A percentile compares a stretch with the other conserved stretches of the same genome.
These are phyloP conservation scores for Campopleginae sp. DNA, from an alignment of 2,888 invertebrate species.

Conservation along the genomic window DNA sequence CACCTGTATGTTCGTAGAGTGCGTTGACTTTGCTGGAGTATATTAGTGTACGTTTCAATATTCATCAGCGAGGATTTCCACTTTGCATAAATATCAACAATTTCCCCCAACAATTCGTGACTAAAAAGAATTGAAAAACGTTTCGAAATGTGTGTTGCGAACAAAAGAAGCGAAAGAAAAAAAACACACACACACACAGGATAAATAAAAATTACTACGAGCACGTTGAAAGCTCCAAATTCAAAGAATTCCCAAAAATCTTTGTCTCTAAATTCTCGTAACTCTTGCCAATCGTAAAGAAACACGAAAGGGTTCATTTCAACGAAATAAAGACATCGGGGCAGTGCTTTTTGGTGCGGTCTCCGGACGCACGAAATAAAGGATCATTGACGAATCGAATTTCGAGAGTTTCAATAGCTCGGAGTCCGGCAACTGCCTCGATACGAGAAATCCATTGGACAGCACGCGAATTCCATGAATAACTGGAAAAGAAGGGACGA, in stretches of 20 bases:
- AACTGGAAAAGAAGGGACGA: slow-evolving; percentile 58
- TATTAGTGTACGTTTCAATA: slow-evolving; percentile 6
- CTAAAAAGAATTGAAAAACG: background rate
- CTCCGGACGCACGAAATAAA: background rate
- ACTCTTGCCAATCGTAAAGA: background rate
- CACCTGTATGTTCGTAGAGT: slow-evolving; percentile 38
- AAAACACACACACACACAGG: no score
- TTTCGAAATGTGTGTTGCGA: background rate
- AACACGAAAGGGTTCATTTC: background rate
- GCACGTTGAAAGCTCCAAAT: background rate
- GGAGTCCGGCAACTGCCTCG: background rate
- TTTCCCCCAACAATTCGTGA: background rate
- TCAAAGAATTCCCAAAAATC: background rate
- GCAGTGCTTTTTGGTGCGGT: background rate
- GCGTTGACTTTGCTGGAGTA: slow-evolving; percentile 33
- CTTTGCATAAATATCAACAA: background rate
- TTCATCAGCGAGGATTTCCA: background rate
- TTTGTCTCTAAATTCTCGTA: no score
- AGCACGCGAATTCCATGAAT: slow-evolving; percentile 65
- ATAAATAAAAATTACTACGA: background rate
- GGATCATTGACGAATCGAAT: slow-evolving; percentile 34
- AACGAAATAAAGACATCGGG: background rate
- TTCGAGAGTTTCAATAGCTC: slow-evolving; percentile 12
- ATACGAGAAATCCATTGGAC: slow-evolving; percentile 13
- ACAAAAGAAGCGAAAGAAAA: background rate